Conservation (phyloP, 2,113 vertebrate genomes). For the Panthera uncia region DNA sequence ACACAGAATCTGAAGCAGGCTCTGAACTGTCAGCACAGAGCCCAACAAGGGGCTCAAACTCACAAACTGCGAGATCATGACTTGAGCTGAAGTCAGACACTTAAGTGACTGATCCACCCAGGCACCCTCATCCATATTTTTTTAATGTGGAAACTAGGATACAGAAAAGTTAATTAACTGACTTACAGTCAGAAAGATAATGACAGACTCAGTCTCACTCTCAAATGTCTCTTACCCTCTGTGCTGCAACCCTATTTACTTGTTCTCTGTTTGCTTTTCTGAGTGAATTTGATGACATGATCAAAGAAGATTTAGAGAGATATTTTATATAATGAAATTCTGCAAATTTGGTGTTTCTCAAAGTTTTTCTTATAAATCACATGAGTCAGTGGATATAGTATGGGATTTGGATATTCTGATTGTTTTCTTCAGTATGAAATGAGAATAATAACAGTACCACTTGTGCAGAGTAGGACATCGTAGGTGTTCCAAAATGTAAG, state of each 20-base stretch:
- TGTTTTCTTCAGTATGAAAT: not conserved
- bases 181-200: not conserved
- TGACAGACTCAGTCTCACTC: not conserved
- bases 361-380: conserved; percentile 18
- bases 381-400: not conserved
- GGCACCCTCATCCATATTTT: not conserved
- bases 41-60: too few relatives aligned
- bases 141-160: not conserved
- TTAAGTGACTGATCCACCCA: too few relatives aligned
- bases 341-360: not conserved
- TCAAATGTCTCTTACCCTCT: not conserved
- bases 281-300: not conserved
- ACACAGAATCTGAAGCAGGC: too few relatives aligned
- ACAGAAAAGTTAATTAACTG: not conserved
- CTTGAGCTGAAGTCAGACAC: too few relatives aligned
- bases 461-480: not conserved
- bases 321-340: not conserved
- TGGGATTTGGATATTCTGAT: not conserved
- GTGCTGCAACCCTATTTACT: not conserved
- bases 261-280: not conserved
- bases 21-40: too few relatives aligned
- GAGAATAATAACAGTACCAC: not conserved
- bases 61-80: too few relatives aligned
- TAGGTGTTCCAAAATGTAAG: not conserved
- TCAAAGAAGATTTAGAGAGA: not conserved